A percentile compares a stretch with the other conserved stretches of the same genome.
These are phyloP conservation scores for Pheosia gnoma DNA, from an alignment of 2,888 invertebrate genomes.

Conservation along the genomic window DNA sequence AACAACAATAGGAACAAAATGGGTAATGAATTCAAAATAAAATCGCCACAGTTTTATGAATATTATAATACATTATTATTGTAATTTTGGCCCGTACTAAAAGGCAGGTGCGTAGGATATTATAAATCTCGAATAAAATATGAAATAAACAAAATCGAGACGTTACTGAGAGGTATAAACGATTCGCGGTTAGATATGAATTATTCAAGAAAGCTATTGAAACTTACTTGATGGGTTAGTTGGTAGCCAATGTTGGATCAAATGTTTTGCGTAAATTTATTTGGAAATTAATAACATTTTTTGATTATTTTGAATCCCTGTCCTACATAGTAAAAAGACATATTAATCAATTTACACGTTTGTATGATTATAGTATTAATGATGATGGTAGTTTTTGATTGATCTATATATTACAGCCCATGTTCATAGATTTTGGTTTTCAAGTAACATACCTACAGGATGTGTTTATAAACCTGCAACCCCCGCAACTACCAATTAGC, in stretches of 20 bases:
- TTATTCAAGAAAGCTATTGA: slow-evolving; percentile 54
- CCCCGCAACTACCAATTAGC: too few species aligned
- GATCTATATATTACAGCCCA: too few species aligned
- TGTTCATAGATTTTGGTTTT: too few species aligned
- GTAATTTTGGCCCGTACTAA: slow-evolving; percentile 22
- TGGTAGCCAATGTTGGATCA: slow-evolving; percentile 11
- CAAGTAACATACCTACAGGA: too few species aligned
- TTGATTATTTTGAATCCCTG: too few species aligned
- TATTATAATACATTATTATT: slow-evolving; percentile 31
- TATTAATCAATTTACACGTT: too few species aligned
- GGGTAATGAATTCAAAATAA: slow-evolving; percentile 24
- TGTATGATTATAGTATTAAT: too few species aligned
- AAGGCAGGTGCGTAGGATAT: slow-evolving; percentile 36
- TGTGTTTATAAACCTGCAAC: too few species aligned
- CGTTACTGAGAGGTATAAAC: slow-evolving; percentile 25
- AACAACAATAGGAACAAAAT: slow-evolving; percentile 14
- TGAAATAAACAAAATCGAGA: slow-evolving; percentile 42
- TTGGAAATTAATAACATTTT: not conserved
- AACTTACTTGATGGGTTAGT: slow-evolving; percentile 22
- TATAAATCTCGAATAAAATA: slow-evolving; percentile 20
- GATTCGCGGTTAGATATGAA: slow-evolving; percentile 47
- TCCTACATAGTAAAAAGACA: too few species aligned
- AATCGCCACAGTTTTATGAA: slow-evolving; percentile 11
- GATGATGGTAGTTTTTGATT: too few species aligned
- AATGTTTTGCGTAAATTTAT: not conserved